phyloP scores from a whole-genome alignment of 2,797 vertebrate genomes.

The Takifugu rubripes region DNA sequence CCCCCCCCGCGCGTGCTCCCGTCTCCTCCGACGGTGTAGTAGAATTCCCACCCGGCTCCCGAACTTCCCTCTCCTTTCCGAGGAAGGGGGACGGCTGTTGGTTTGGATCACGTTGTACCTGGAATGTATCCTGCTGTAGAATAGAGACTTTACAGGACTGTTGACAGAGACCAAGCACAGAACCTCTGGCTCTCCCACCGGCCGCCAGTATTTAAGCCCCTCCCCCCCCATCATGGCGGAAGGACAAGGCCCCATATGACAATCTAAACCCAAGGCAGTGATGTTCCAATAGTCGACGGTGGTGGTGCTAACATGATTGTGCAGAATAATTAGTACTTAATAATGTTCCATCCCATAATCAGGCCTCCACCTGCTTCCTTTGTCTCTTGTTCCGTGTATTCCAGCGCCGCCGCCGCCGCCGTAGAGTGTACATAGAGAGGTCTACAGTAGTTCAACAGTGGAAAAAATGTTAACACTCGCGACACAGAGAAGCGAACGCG shows the following conservation, averaged over 20 bases:
- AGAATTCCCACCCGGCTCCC: conserved; percentile 37
- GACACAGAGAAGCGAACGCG: conserved; percentile 52
- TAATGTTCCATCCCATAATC: conserved; percentile 36
- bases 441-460: conserved; percentile 47
- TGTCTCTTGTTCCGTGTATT: conserved; percentile 54
- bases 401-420: conserved; percentile 45
- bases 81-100: conserved; percentile 30
- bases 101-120: conserved; percentile 44
- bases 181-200: conserved; percentile 30
- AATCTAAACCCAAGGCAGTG: conserved; percentile 29
- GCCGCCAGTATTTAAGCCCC: conserved; percentile 38
- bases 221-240: conserved; percentile 23
- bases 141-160: conserved; percentile 48
- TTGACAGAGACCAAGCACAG: conserved; percentile 72
- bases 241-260: conserved; percentile 36
- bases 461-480: conserved; percentile 51
- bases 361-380: conserved; percentile 38
- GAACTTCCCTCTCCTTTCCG: conserved; percentile 42
- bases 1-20: conserved; percentile 57
- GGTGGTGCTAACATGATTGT: conserved; percentile 47
- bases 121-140: conserved; percentile 64
- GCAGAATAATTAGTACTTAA: conserved; percentile 43
- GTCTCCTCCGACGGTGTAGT: conserved; percentile 38
- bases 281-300: conserved; percentile 17
- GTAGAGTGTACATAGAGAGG: conserved; percentile 71